Conservation (phyloP, 2,113 vertebrate genomes). For the Cichladusa arquata region DNA sequence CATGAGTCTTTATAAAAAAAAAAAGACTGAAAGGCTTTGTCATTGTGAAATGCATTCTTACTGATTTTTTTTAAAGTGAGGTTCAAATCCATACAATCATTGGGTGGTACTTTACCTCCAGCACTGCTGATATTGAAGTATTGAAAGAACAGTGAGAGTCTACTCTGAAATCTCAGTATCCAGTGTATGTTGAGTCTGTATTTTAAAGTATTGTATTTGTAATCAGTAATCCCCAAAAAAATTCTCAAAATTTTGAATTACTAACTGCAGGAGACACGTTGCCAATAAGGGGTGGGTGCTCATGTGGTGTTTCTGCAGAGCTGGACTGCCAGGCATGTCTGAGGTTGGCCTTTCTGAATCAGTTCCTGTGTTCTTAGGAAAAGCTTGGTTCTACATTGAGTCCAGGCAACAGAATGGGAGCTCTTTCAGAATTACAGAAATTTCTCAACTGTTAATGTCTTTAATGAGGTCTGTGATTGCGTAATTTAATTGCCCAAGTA, state of each 20-base stretch:
- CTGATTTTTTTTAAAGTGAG: background rate
- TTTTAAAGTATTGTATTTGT: background rate
- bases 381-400: background rate
- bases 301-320: background rate
- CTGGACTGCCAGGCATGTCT: background rate
- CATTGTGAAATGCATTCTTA: background rate
- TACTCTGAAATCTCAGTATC: background rate
- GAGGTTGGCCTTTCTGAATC: background rate
- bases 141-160: background rate
- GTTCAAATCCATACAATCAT: background rate
- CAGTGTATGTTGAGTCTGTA: background rate
- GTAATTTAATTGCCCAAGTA: background rate
- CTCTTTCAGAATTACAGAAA: background rate
- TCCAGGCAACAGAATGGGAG: background rate
- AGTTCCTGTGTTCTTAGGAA: background rate
- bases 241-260: background rate
- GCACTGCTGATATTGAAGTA: background rate
- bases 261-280: rapidly evolving
- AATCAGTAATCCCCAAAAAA: background rate
- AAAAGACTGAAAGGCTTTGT: background rate
- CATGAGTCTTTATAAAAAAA: background rate
- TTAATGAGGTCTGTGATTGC: background rate
- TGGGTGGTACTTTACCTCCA: background rate
- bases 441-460: background rate
- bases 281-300: background rate